Evolutionary conservation across 2,113 vertebrate species (phyloP).

Genomic region (Orcinus orca): DNA sequence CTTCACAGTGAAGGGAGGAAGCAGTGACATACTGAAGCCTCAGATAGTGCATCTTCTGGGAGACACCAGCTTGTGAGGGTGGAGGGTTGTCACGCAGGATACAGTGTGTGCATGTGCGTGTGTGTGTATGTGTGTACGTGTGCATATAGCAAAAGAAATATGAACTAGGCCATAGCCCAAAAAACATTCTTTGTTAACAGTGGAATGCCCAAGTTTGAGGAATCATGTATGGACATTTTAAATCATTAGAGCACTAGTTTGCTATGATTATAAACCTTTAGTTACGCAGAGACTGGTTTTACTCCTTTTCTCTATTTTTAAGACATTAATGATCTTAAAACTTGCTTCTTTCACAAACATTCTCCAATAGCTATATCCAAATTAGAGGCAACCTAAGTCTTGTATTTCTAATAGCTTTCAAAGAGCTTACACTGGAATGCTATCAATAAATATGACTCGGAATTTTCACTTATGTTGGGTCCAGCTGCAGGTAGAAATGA

Average conservation of each 20-base stretch:
- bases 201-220: not conserved
- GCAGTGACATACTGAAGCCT: not conserved
- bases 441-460: not conserved
- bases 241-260: not conserved
- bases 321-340: not conserved
- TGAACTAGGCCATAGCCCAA: not conserved
- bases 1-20: not conserved
- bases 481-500: not conserved
- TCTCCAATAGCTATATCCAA: not conserved
- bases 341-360: not conserved
- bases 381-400: not conserved
- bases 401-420: not conserved
- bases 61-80: not conserved
- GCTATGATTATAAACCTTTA: slow-evolving; percentile 18
- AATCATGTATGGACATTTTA: not conserved
- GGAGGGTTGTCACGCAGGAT: not conserved
- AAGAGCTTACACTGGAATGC: not conserved
- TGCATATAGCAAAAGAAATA: not conserved
- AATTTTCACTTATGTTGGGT: not conserved
- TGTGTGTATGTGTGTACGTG: too few relatives aligned
- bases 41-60: not conserved
- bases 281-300: not conserved
- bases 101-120: too few relatives aligned
- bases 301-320: not conserved
- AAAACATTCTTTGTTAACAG: not conserved